Base-by-base conservation (phyloP, 2,888 invertebrate genomes). In the Unio pictorum region DNA sequence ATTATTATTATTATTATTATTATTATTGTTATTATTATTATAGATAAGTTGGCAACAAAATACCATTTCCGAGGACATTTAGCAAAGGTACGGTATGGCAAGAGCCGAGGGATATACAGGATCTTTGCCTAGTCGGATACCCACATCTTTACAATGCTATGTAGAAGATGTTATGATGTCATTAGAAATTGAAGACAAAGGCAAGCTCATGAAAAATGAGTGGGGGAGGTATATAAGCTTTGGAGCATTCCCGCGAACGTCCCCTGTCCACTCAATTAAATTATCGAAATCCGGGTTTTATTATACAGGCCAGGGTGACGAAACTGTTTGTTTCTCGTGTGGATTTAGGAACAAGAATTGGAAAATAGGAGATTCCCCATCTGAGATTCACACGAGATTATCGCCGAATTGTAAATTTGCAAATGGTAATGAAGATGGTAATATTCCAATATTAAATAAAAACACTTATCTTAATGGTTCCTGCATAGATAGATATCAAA, bases 251-350 rank as follows among this genome's bases (percentile, higher is more conserved):
- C 67, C 67, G 3, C 26, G 4, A 5, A 56, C 23, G 5, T 68
- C 67, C 20, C 26, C 28, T 15, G 67, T 55, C 23, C 34, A 30
- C 30, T 45, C 62, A 45, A 62, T 68, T 15, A 56, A 59, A 54
- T 56, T 68, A 15, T 62, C 67, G 11, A 28, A 63, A 58, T 55
- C 67, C 30, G 67, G 67, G n/a, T 68, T 68, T 58, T 68, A 68
- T n/a, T 63, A 68, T 45, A 54, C 23, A 17, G 67, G 67, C 0
- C 26, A 30, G 1, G 67, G 62, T 7, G 63, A 68, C n/a, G 67
- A 68, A 58, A 45, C 63, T 8, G 30, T 68, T 20, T 68, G 67
- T 45, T 68, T 63, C 30, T 62, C 45, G 54, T 68, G 67, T 57
- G 67, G 67, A 34, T 34, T 68, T 2, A 62, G 45, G 58, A 68